Evolutionary conservation across 2,888 invertebrate species (phyloP).

Genomic region (Biston betularia): DNA sequence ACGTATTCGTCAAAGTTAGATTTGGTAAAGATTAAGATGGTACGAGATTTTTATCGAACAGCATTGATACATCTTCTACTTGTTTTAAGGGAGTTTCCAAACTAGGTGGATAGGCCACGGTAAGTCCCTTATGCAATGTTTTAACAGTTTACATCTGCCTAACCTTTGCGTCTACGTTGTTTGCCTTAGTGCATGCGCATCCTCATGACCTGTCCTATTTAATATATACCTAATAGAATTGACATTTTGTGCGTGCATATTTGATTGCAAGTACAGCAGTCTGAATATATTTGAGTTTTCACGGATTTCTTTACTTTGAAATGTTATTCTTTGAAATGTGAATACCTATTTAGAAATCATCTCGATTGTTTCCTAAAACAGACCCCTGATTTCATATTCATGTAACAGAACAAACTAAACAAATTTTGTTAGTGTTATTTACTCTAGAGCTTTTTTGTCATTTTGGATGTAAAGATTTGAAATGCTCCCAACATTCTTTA

Average conservation of each 20-base stretch:
- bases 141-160: conserved; percentile 73
- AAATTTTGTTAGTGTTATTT: too few relatives aligned
- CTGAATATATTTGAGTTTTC: too few relatives aligned
- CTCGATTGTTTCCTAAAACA: too few relatives aligned
- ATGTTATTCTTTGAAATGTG: too few relatives aligned
- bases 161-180: conserved; percentile 72
- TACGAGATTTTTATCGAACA: not conserved
- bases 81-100: conserved; percentile 29
- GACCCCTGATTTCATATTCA: too few relatives aligned
- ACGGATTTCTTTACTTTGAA: not conserved
- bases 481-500: too few relatives aligned
- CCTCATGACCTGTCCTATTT: conserved; percentile 38
- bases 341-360: too few relatives aligned
- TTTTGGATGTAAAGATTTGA: too few relatives aligned
- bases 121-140: conserved; percentile 62
- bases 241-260: conserved; percentile 29
- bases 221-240: conserved; percentile 29
- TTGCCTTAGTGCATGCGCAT: conserved; percentile 68
- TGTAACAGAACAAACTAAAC: too few relatives aligned
- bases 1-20: too few relatives aligned
- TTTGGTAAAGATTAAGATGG: too few relatives aligned
- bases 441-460: too few relatives aligned
- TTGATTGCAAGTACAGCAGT: not conserved
- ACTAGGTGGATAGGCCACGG: conserved; percentile 34
- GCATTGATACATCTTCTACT: conserved; percentile 12